Evolutionary conservation across 2,797 vertebrate species (phyloP), one percentile per base, ranked within the genome.

Genomic region (Leptodactylus fallax): DNA sequence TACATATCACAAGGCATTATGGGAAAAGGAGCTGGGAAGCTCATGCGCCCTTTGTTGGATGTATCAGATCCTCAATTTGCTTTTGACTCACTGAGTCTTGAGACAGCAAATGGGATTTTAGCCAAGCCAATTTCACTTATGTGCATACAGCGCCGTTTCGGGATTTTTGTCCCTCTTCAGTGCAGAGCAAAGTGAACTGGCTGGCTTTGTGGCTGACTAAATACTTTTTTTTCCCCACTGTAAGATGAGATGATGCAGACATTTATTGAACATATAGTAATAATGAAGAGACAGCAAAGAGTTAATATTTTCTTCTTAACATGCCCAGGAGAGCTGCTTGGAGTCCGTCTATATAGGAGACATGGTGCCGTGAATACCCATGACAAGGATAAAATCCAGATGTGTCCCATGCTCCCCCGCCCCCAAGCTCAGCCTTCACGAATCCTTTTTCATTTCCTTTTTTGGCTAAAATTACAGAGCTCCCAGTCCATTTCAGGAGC

Each of bases 381-480:
- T 94, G 93, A 93, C 94, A 94, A 92, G 94, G 95, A 96, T 95
- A 92, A 93, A 94, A 95, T 96, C 95, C 95, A 96, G 95, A 96
- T 96, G 95, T 95, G 94, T 91, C 91, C 89, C 84, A 85, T 74
- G 58, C 71, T 88, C 81, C 87, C 60, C 84, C 87, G 45, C 79
- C 76, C 60, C 71, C 69, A 86, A 80, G 71, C 83, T 63, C 83
- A 81, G 91, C 13, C 93, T 93, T 85, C 85, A 87, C 90, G 93
- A 95, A 95, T 93, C 92, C 94, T 86, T 93, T 93, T 93, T 92
- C 92, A 92, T 95, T 96, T 93, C 95, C 95, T 96, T 96, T 96
- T 96, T 96, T 96, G 95, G 95, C 93, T 93, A 96, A 94, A 94
- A 94, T 92, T 91, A 90, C 93, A 92, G 91, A 91, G 93, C 93